A percentile compares a stretch with the other conserved stretches of the same genome.
Conservation (phyloP, 64 coral and sea anemone genomes). For the Stylophora pistillata region DNA sequence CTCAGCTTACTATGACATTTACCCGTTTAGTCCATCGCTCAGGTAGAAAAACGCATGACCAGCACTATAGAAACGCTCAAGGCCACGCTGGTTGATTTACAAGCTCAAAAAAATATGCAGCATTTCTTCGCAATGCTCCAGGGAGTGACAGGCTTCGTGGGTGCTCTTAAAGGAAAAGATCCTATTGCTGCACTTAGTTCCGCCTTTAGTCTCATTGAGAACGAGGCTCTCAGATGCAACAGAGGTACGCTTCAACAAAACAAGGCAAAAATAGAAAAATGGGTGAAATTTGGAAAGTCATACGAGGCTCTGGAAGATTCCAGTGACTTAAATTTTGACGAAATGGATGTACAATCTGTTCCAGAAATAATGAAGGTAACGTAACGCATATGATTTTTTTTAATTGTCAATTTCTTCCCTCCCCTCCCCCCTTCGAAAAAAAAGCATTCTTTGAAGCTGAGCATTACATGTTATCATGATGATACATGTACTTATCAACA, state of each 20-base stretch:
- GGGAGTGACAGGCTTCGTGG: neutral
- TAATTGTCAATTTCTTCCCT: neutral
- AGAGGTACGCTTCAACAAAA: neutral
- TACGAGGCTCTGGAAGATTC: neutral
- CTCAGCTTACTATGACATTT: no score
- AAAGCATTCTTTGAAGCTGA: no score
- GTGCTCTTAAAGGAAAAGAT: neutral
- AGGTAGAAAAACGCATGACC: neutral
- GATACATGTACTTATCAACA: no score
- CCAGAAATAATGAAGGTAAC: conserved; percentile 6
- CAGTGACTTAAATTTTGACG: neutral
- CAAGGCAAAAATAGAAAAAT: neutral
- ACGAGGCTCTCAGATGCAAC: neutral
- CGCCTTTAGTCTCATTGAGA: neutral
- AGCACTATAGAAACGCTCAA: neutral
- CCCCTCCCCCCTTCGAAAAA: no score
- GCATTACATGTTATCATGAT: no score
- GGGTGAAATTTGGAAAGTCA: neutral
- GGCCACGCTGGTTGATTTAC: neutral
- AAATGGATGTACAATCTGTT: neutral
- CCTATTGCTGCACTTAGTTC: neutral
- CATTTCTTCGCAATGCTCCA: conserved; percentile 9
- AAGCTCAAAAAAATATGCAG: neutral
- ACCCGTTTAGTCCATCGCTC: neutral
- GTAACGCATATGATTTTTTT: neutral